phyloP scores from a whole-genome alignment of 2,113 vertebrate genomes.

The Malurus cyaneus region DNA sequence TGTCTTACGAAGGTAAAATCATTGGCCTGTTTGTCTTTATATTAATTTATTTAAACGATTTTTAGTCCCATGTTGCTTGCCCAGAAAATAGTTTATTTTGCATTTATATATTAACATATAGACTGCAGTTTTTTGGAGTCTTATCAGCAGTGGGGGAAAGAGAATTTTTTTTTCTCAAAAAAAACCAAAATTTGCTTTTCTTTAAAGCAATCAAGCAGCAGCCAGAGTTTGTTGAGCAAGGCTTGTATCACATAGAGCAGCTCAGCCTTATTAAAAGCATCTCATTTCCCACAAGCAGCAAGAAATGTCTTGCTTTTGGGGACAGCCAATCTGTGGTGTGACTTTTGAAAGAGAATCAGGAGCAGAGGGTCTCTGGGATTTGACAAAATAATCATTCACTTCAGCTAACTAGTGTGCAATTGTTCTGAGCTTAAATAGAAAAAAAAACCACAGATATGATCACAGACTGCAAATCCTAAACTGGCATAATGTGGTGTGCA shows the following conservation, averaged over 20 bases:
- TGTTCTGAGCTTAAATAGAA: constrained; percentile 22
- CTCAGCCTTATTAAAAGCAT: not conserved
- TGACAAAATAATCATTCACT: constrained; percentile 54
- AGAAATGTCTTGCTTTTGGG: not conserved
- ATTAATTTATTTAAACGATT: not conserved
- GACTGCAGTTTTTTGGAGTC: not conserved
- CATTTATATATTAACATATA: not conserved
- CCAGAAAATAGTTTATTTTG: not conserved
- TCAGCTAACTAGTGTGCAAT: not conserved
- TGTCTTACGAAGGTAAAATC: not conserved
- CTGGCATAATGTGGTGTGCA: not conserved
- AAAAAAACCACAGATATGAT: constrained; percentile 32
- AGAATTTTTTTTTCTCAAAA: too few relatives aligned
- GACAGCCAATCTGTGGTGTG: not conserved
- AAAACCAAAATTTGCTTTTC: not conserved
- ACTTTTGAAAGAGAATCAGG: constrained; percentile 32
- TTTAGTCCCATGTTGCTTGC: not conserved
- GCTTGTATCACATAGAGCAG: not conserved
- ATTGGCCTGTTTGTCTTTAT: not conserved
- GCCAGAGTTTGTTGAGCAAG: not conserved
- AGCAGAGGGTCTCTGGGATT: constrained; percentile 1
- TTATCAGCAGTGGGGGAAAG: not conserved
- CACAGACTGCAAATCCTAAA: not conserved
- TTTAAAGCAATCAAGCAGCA: not conserved
- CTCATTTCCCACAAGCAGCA: not conserved